Evolutionary conservation across 2,797 vertebrate species (phyloP).

Genomic region (Choloepus didactylus): DNA sequence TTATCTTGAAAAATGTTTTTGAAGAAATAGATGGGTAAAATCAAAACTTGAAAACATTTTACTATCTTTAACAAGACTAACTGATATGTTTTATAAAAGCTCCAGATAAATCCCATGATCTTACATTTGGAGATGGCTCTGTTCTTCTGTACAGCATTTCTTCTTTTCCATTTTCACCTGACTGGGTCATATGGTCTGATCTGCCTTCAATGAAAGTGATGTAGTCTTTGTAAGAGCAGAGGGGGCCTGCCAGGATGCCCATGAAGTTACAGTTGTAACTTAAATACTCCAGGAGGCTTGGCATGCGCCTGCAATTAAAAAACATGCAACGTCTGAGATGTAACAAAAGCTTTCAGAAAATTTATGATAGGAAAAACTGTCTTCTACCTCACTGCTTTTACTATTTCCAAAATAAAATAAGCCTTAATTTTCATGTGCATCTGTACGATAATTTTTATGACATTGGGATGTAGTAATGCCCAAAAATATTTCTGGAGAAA

Average conservation of each 20-base stretch:
- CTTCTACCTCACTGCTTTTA: background rate
- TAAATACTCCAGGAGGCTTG: slow-evolving; percentile 97
- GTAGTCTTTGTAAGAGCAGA: slow-evolving; percentile 99
- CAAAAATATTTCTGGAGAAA: background rate
- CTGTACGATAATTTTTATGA: accelerated
- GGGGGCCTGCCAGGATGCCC: slow-evolving; percentile 97
- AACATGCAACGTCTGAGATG: slow-evolving; percentile 84
- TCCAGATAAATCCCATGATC: slow-evolving; percentile 74
- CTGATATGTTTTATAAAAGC: slow-evolving; percentile 54
- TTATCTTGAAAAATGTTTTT: background rate
- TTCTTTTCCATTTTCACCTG: slow-evolving; percentile 93
- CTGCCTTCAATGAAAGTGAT: slow-evolving; percentile 97
- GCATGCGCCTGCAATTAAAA: slow-evolving; percentile 94
- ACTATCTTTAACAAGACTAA: slow-evolving; percentile 74
- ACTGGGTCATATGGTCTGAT: slow-evolving; percentile 90
- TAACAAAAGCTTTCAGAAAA: slow-evolving; percentile 33
- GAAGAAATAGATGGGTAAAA: background rate
- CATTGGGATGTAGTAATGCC: accelerated
- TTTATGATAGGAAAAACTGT: slow-evolving; percentile 10
- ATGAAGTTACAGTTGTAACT: slow-evolving; percentile 99
- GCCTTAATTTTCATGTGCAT: background rate
- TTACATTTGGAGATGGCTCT: slow-evolving; percentile 97
- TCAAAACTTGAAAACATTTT: slow-evolving; percentile 68
- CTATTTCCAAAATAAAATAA: background rate
- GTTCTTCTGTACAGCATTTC: slow-evolving; percentile 91